Base-by-base conservation (phyloP, 2,797 vertebrate species). In the Notoglanidium macrostoma region DNA sequence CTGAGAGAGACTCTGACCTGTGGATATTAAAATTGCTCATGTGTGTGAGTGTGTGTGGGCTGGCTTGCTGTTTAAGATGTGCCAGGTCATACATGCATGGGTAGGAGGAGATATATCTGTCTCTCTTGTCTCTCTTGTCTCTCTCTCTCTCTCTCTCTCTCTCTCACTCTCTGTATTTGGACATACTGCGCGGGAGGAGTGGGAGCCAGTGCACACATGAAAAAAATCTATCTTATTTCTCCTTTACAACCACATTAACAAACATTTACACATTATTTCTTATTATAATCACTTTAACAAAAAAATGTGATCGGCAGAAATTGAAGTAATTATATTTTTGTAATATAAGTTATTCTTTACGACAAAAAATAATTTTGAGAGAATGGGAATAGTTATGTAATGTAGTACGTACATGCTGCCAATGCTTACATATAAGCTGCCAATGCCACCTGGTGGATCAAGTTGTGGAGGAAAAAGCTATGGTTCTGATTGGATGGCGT, bases 21-120 rank as follows among this genome's bases (percentile, higher is more conserved):
- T 91, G 93, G 93, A 93, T 93, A 92, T 91, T 88, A 93, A 94
- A 93, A 94, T 94, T 93, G 93, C 92, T 92, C 81, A 85, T 93
- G 92, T 90, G 93, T 91, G 90, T 54, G 63, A 87, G 88, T 89
- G 93, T 91, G 94, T 91, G 94, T 94, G 94, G 94, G 94, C 89
- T 86, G 93, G 87, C 90, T 88, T 87, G 88, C 72, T 86, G 90
- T 92, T 93, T 92, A 87, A 90, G 93, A 93, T 94, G 90, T 91
- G 90, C 91, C 82, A 92, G 94, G 93, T 94, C 93, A 93, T 93
- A 91, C 89, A 92, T 92, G 93, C 90, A 92, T 92, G 90, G 85
- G 94, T 94, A 92, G 92, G 89, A 91, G 85, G 91, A 90, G 91
- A 92, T 93, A 90, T 91, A 90, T 92, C 87, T 81, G 86, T 54